Base-by-base conservation (phyloP, 2,113 vertebrate genomes). In the Psammodynastes pulverulentus region DNA sequence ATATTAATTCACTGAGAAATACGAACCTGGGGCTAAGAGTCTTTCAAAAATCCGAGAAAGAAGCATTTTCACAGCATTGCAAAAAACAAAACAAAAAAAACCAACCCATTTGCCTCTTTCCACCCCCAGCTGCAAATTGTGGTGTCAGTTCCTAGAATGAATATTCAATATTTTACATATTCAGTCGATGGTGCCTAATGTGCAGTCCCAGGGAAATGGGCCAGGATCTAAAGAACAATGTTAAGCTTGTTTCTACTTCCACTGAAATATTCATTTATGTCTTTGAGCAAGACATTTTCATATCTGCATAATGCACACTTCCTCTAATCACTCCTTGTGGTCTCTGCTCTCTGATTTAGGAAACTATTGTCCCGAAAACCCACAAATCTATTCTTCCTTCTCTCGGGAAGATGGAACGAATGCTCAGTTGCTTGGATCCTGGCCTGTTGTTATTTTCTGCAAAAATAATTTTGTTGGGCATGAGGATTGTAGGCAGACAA, bases 11-110 rank as follows among this genome's bases (percentile, higher is more conserved):
- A 91, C 45, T 89, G 89, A 91, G 86, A 86, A 92, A 93, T 52
- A 93, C 90, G 88, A 95, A 94, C 89, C 51, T 56, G 90, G 89
- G 95, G 43, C 53, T 93, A 93, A 94, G 91, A 96, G 95, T 91
- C 94, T 90, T 54, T 91, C 92, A 95, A 5, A 95, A 93, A 89
- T 52, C 49, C 8, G 34, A 72, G 62, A 62, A 29, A 62, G 12
- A 34, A 72, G 13, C 4, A 34, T 6, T 72, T 72, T 72, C n/a
- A 34, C 5, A 72, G n/a, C 4, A 6, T 72, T 72, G 62, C 62
- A 34, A 34, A 67, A 58, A 26, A 53, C 26, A 58, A n/a, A n/a
- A n/a, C n/a, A n/a, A n/a, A n/a, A n/a, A n/a, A n/a, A n/a, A n/a
- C n/a, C n/a, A n/a, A n/a, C 62, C n/a, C 62, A 17, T 72, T 34